A percentile compares a stretch with the other conserved stretches of the same genome.
Evolutionary conservation across 2,797 vertebrate genomes (phyloP).

Genomic region (Gymnocypris eckloni): DNA sequence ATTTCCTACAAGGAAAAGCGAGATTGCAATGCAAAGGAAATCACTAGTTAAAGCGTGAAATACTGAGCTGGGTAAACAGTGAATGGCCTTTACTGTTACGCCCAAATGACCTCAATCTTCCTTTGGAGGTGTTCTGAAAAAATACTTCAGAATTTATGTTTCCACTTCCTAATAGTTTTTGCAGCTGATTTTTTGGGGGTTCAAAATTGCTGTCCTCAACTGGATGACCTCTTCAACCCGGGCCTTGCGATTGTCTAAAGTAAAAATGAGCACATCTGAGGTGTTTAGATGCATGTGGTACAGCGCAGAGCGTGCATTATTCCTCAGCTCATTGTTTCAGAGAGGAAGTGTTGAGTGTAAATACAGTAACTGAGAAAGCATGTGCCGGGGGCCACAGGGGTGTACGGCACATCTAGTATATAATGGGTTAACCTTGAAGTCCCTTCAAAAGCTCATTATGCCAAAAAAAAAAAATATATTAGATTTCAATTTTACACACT

Average conservation of each 20-base stretch:
- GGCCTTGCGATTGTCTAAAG: conserved; percentile 77
- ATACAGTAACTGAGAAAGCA: conserved; percentile 95
- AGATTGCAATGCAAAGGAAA: conserved; percentile 82
- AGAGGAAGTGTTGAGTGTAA: conserved; percentile 94
- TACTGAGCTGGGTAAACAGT: conserved; percentile 81
- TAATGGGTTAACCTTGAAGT: conserved; percentile 70
- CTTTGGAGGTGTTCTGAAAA: conserved; percentile 77
- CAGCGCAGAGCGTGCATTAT: conserved; percentile 67
- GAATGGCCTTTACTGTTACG: conserved; percentile 80
- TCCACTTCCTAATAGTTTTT: conserved; percentile 87
- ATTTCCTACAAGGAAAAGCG: conserved; percentile 81
- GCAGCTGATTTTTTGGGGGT: conserved; percentile 74
- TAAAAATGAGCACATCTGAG: conserved; percentile 75
- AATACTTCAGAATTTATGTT: conserved; percentile 81
- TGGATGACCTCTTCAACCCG: conserved; percentile 77
- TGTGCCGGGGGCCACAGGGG: conserved; percentile 83
- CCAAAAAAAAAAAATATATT: not conserved
- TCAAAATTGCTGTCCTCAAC: conserved; percentile 74
- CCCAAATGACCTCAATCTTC: conserved; percentile 87
- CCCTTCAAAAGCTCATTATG: not conserved
- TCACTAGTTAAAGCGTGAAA: conserved; percentile 85
- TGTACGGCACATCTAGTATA: conserved; percentile 71
- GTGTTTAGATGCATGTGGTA: conserved; percentile 66
- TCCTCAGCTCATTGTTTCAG: conserved; percentile 92
- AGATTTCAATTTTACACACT: not conserved